phyloP scores from a whole-genome alignment of 2,113 vertebrate genomes.

The Lipophrys pholis region DNA sequence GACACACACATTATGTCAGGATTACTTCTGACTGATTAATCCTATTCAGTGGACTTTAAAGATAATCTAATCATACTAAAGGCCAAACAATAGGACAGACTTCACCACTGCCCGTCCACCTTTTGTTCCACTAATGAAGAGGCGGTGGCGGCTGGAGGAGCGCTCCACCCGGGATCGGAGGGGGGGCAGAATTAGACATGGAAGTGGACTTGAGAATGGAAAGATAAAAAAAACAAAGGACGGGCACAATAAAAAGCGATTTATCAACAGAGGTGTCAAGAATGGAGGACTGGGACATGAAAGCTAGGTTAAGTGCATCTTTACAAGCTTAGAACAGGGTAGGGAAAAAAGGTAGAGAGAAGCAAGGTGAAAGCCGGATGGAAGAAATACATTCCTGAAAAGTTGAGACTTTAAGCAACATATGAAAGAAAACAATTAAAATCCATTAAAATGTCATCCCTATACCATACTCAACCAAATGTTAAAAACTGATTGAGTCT shows the following conservation, averaged over 20 bases:
- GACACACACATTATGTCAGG: slow-evolving; percentile 64
- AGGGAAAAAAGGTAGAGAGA: background rate
- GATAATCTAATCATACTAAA: slow-evolving; percentile 86
- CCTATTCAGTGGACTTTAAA: slow-evolving; percentile 80
- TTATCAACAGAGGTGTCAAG: slow-evolving; percentile 61
- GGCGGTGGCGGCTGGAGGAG: slow-evolving; percentile 57
- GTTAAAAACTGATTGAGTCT: too few relatives aligned
- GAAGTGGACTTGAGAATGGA: slow-evolving; percentile 65
- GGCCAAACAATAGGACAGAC: slow-evolving; percentile 77
- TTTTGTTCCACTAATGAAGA: slow-evolving; percentile 78
- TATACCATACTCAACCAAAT: too few relatives aligned
- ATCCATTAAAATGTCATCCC: too few relatives aligned
- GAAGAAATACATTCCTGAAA: background rate
- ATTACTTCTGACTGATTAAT: slow-evolving; percentile 84
- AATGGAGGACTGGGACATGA: slow-evolving; percentile 10
- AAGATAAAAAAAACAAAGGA: slow-evolving; percentile 39
- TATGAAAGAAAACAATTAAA: background rate
- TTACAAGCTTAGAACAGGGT: slow-evolving; percentile 13
- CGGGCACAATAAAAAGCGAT: slow-evolving; percentile 62
- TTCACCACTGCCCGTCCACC: slow-evolving; percentile 65
- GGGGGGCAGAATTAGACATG: slow-evolving; percentile 44
- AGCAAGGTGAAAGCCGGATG: too few relatives aligned
- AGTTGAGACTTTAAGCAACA: background rate
- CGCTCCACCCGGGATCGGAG: slow-evolving; percentile 1
- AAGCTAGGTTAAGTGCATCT: slow-evolving; percentile 13